Evolutionary conservation across 2,797 vertebrate genomes (phyloP).

Genomic region (Florisuga fusca): DNA sequence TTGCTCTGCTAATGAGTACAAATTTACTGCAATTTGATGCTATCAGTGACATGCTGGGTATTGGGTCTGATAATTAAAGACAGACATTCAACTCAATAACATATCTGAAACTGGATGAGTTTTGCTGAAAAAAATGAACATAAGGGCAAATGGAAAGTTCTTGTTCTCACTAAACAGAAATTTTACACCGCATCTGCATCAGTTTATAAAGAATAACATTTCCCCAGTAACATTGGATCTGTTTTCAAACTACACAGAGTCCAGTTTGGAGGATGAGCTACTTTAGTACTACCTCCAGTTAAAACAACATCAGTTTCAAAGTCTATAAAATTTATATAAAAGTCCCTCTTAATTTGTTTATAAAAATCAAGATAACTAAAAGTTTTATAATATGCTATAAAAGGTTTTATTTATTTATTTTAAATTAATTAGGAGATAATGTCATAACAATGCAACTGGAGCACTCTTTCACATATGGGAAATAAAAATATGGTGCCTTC

Average conservation of each 20-base stretch:
- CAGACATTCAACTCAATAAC: conserved; percentile 21
- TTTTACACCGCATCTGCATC: neutral
- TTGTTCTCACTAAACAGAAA: conserved; percentile 21
- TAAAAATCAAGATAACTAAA: no score
- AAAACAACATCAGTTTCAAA: neutral
- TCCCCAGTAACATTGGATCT: neutral
- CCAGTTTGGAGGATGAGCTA: neutral
- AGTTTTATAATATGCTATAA: neutral
- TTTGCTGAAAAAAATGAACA: conserved; percentile 37
- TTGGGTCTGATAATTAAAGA: conserved; percentile 25
- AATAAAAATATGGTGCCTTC: neutral
- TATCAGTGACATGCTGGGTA: conserved; percentile 9
- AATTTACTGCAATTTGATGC: conserved; percentile 27
- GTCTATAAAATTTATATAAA: neutral
- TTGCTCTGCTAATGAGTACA: conserved; percentile 26
- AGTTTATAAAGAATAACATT: neutral
- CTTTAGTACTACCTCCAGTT: neutral
- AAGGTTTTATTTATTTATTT: neutral
- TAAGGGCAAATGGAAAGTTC: neutral
- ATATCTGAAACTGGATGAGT: neutral
- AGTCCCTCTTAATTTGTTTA: neutral
- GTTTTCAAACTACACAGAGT: neutral
- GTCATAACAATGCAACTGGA: neutral
- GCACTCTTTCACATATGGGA: neutral
- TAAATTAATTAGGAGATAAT: neutral